Evolutionary conservation across 2,888 invertebrate genomes (phyloP).

Genomic region (Trilocha varians): DNA sequence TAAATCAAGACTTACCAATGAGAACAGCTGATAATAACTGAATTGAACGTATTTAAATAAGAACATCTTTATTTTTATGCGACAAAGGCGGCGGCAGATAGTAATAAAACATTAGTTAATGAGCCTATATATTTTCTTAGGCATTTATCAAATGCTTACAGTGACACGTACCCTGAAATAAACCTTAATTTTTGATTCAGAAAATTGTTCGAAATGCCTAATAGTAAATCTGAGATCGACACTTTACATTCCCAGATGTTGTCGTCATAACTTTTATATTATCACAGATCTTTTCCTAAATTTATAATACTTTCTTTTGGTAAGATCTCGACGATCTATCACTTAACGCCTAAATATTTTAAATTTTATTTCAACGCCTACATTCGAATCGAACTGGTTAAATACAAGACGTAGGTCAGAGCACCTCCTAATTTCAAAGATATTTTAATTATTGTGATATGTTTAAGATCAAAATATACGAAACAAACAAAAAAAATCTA

Average conservation of each 20-base stretch:
- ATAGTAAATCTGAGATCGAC: slow-evolving; percentile 46
- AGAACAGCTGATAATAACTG: no score
- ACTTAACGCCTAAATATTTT: slow-evolving; percentile 29
- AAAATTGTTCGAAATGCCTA: slow-evolving; percentile 3
- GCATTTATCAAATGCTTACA: no score
- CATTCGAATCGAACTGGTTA: slow-evolving; percentile 28
- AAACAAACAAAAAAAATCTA: no score
- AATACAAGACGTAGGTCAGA: slow-evolving; percentile 11
- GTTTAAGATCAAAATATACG: background rate
- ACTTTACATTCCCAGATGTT: slow-evolving; percentile 56
- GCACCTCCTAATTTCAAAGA: slow-evolving; percentile 14
- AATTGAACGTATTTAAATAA: no score
- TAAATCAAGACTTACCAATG: no score
- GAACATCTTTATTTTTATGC: no score
- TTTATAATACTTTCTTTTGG: slow-evolving; percentile 61
- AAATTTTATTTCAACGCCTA: slow-evolving; percentile 42
- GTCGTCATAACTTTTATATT: slow-evolving; percentile 55
- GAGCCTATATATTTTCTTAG: no score
- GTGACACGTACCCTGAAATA: no score
- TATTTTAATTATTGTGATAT: background rate
- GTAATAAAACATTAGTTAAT: no score
- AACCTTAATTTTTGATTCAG: background rate
- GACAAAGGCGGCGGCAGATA: no score
- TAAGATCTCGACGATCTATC: slow-evolving; percentile 32
- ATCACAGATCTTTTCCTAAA: slow-evolving; percentile 68